A percentile compares a stretch with the other conserved stretches of the same genome.
These are phyloP conservation scores for Drosophila ohnishii DNA, from an alignment of 1,140 invertebrate genomes.

Conservation along the genomic window DNA sequence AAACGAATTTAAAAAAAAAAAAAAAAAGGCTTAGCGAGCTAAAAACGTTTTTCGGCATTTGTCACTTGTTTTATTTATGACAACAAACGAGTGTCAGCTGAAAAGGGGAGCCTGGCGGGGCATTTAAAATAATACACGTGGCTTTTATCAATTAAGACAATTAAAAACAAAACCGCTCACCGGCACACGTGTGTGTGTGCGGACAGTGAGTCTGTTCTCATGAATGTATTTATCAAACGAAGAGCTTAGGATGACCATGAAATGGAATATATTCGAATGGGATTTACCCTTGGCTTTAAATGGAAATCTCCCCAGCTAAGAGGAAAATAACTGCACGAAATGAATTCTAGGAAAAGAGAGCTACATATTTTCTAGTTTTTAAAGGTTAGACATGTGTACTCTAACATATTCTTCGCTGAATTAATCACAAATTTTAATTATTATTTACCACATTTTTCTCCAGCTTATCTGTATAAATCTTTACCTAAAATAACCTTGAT, in stretches of 20 bases:
- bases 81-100: constrained; percentile 12
- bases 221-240: constrained; percentile 25
- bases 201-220: constrained; percentile 2
- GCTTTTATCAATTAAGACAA: constrained; percentile 62
- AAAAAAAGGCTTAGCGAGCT: constrained; percentile 64
- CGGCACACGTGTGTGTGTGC: constrained; percentile 1
- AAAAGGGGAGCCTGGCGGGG: neutral
- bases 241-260: constrained; percentile 1
- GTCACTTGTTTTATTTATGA: constrained; percentile 56
- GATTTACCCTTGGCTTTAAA: constrained; percentile 1
- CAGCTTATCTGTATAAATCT: neutral
- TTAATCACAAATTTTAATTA: neutral
- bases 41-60: constrained; percentile 60
- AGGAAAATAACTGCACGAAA: neutral
- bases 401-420: neutral
- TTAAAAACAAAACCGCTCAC: constrained; percentile 39
- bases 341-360: neutral
- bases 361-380: neutral
- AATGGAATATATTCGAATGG: neutral
- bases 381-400: neutral
- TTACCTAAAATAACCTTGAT: neutral
- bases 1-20: too few relatives aligned
- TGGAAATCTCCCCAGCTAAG: neutral
- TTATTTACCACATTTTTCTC: neutral
- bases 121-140: constrained; percentile 51